These are phyloP conservation scores for Chrysochloris asiatica DNA, from an alignment of 2,113 vertebrate genomes.

Conservation along the genomic window DNA sequence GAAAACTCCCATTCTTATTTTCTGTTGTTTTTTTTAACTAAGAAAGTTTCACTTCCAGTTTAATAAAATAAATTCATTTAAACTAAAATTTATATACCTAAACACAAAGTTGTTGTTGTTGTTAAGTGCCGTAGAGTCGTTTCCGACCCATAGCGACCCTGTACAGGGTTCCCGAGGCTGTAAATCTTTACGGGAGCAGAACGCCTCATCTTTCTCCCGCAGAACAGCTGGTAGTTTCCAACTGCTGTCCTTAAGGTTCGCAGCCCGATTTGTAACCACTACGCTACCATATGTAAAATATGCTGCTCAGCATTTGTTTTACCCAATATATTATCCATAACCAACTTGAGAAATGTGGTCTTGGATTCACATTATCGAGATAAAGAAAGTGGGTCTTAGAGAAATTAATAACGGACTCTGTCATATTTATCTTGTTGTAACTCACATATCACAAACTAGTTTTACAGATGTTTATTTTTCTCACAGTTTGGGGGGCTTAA, in stretches of 20 bases:
- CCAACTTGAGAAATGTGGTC: neutral
- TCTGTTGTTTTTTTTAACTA: slow-evolving; percentile 18
- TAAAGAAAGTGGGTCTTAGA: neutral
- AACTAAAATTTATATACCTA: neutral
- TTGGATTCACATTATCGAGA: neutral
- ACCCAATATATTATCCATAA: slow-evolving; percentile 7
- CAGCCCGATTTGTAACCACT: too few species aligned
- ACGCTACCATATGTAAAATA: slow-evolving; percentile 1
- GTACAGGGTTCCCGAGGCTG: too few species aligned
- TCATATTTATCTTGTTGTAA: neutral
- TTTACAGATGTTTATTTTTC: neutral
- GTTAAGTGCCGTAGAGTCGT: too few species aligned
- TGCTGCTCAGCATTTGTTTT: slow-evolving; percentile 16
- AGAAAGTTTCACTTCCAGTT: slow-evolving; percentile 18
- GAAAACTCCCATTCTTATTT: neutral
- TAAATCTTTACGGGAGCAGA: too few species aligned
- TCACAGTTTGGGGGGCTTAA: neutral
- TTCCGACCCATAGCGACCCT: too few species aligned
- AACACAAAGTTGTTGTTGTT: too few species aligned
- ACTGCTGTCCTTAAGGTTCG: too few species aligned
- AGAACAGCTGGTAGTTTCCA: too few species aligned
- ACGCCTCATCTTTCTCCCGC: too few species aligned
- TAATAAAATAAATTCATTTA: slow-evolving; percentile 23
- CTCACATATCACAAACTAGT: neutral
- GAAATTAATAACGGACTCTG: neutral